Evolutionary conservation across 2,888 invertebrate genomes (phyloP).

Genomic region (Eupithecia tripunctaria): DNA sequence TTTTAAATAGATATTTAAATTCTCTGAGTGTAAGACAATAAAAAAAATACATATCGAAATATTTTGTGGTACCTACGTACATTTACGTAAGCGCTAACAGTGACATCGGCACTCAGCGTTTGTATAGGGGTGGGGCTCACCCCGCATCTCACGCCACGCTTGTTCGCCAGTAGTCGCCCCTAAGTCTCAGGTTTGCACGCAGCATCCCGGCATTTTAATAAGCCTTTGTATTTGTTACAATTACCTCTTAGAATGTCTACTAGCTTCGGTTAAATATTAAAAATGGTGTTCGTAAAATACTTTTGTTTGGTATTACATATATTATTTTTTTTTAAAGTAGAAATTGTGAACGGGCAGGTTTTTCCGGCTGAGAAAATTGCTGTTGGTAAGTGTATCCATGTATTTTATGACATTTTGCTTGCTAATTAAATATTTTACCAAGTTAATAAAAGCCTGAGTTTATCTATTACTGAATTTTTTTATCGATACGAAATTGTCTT

Average conservation of each 20-base stretch:
- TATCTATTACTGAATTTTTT: not conserved
- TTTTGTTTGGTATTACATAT: conserved; percentile 53
- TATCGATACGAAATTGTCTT: not conserved
- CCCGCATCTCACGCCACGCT: conserved; percentile 70
- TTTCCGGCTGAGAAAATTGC: conserved; percentile 79
- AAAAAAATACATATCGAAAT: not conserved
- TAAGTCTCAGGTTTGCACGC: conserved; percentile 81
- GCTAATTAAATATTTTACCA: not conserved
- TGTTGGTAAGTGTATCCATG: conserved; percentile 68
- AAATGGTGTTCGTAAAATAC: conserved; percentile 55
- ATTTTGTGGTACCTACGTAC: not conserved
- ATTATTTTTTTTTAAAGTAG: conserved; percentile 66
- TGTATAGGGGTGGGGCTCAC: conserved; percentile 55
- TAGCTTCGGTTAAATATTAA: conserved; percentile 23
- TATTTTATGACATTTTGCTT: not conserved
- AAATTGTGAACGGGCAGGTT: conserved; percentile 67
- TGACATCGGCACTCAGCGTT: conserved; percentile 51
- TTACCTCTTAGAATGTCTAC: conserved; percentile 22
- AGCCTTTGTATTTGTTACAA: conserved; percentile 45
- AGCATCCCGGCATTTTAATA: conserved; percentile 72
- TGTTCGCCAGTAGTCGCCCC: conserved; percentile 78
- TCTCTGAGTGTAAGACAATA: not conserved
- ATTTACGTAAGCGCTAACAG: conserved; percentile 35
- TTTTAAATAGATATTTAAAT: not conserved
- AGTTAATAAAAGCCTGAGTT: not conserved